Evolutionary conservation across 2,797 vertebrate species (phyloP), one percentile per base, ranked within the genome.

Genomic region (Zenarchopterus dispar): DNA sequence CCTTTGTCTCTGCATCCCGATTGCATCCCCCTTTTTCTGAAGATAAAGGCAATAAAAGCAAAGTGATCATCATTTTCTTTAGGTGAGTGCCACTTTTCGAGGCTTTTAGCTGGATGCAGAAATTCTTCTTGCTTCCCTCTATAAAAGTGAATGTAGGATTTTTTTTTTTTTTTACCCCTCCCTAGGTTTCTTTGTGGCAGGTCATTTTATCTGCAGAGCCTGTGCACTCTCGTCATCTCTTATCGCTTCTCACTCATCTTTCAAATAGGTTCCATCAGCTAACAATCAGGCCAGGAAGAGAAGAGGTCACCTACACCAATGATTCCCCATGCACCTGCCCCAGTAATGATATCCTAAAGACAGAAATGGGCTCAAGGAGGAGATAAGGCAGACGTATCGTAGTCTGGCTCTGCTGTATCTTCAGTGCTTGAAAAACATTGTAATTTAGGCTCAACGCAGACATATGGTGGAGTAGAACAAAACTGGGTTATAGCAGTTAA

Each of bases 301-400:
- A 77, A 59, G 70, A 73, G 89, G 90, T 89, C 85, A 91, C 70
- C 81, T 75, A 62, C 82, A 75, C 76, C 68, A 70, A 79, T 63
- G 66, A 33, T 70, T 75, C 50, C 18, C 69, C 28, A 62, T 44
- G 63, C 57, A 69, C 74, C 51, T 52, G 77, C 19, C 59, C 50
- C 60, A 49, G 80, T 85, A 90, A 90, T 84, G 78, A 84, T 66
- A 85, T 84, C 77, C 78, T 84, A 82, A 86, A 85, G 72, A 83
- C 77, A 85, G 82, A 74, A 84, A 88, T 79, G 53, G 63, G 71
- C 73, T 78, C 75, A 85, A 79, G 84, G 82, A 86, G 63, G 82
- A 88, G 82, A 91, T 75, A 86, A 87, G 88, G 74, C 62, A 43
- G 51, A 70, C 61, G 68, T 51, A 80, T 65, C 70, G 39, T 11